phyloP scores from a whole-genome alignment of 2,113 vertebrate genomes.

The Telmatochromis sp. region DNA sequence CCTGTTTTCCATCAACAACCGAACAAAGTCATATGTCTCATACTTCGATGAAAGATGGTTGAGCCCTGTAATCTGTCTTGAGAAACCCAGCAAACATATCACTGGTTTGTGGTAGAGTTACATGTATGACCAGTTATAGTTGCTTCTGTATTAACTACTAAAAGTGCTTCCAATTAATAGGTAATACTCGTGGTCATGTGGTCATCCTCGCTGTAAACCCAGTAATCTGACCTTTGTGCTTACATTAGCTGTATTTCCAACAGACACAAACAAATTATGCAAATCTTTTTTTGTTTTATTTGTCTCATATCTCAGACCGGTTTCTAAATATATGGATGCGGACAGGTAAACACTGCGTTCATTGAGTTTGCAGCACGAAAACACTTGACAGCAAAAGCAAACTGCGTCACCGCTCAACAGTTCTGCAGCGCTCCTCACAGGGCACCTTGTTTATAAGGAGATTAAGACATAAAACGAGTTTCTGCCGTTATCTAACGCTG shows the following conservation, averaged over 20 bases:
- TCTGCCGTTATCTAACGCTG: conserved; percentile 3
- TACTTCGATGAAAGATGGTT: background rate
- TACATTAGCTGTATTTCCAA: background rate
- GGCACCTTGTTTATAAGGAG: conserved; percentile 22
- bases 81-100: background rate
- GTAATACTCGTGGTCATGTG: background rate
- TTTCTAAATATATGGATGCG: background rate
- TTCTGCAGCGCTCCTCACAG: background rate
- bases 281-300: background rate
- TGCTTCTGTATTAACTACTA: background rate
- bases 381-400: background rate
- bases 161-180: background rate
- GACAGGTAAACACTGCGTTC: background rate
- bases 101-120: background rate
- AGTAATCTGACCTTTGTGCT: background rate
- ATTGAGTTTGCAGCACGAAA: background rate
- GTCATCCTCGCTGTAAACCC: background rate
- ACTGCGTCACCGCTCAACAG: conserved; percentile 9
- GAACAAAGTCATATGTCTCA: too few relatives aligned
- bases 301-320: background rate
- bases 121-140: background rate
- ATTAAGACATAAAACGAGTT: conserved; percentile 25
- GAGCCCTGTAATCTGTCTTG: background rate
- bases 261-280: background rate
- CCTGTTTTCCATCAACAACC: background rate